Conservation (phyloP, 2,888 invertebrate species). For the Drosophila rubida region DNA sequence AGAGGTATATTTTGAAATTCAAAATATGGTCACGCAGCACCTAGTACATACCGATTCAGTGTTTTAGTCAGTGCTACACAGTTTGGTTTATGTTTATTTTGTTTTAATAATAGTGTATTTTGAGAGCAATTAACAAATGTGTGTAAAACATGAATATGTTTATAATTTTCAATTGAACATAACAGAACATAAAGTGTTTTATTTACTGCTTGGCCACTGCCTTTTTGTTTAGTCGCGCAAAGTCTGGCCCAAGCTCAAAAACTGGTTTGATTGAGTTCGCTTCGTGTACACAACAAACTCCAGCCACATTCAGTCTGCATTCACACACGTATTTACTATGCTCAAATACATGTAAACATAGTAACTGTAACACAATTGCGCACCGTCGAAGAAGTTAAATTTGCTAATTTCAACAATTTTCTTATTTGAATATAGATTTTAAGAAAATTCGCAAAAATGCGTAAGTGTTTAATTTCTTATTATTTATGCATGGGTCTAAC, state of each 20-base stretch:
- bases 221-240: conserved; percentile 27
- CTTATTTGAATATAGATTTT: conserved; percentile 1
- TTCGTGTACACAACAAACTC: conserved; percentile 38
- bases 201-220: conserved; percentile 17
- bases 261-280: conserved; percentile 67
- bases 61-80: conserved; percentile 44
- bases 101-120: conserved; percentile 29
- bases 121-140: conserved; percentile 20
- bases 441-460: conserved; percentile 36
- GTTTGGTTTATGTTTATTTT: conserved; percentile 46
- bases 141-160: neutral
- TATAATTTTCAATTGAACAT: neutral
- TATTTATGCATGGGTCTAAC: conserved; percentile 1
- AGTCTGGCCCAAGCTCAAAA: conserved; percentile 49
- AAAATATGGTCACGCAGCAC: neutral
- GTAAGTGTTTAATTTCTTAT: conserved; percentile 38
- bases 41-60: conserved; percentile 38
- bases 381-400: conserved; percentile 1
- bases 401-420: conserved; percentile 3
- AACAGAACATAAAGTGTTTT: conserved; percentile 4
- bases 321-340: conserved; percentile 29
- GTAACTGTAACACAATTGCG: conserved; percentile 19
- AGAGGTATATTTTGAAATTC: neutral
- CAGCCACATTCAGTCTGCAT: conserved; percentile 37
- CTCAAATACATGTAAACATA: conserved; percentile 37